Conservation (phyloP, 2,113 vertebrate species). For the Rhabdornis inornatus region DNA sequence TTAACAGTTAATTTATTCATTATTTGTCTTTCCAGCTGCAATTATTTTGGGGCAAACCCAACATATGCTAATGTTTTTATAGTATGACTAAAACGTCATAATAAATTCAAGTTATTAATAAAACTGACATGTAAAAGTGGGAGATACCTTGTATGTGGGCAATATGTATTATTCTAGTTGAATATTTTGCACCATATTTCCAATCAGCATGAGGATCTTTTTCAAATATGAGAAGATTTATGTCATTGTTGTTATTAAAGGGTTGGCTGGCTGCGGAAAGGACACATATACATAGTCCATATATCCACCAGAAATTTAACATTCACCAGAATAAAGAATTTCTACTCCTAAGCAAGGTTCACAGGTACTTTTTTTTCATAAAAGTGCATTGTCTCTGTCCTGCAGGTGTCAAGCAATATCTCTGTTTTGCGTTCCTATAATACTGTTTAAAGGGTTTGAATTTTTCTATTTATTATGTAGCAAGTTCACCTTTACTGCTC, state of each 20-base stretch:
- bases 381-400: neutral
- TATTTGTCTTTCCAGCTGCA: conserved; percentile 22
- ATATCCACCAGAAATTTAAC: neutral
- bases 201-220: neutral
- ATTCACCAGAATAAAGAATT: neutral
- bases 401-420: neutral
- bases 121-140: neutral
- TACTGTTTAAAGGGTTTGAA: neutral
- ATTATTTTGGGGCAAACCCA: neutral
- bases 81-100: neutral
- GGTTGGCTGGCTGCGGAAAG: neutral
- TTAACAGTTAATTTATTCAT: neutral
- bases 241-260: neutral
- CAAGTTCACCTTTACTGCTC: conserved; percentile 4
- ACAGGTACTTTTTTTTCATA: neutral
- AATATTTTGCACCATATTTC: neutral
- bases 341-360: neutral
- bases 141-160: neutral
- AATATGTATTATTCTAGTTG: neutral
- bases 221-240: neutral
- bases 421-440: neutral
- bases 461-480: conserved; percentile 14
- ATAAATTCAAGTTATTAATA: conserved; percentile 24
- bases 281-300: neutral
- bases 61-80: neutral